Conservation (phyloP, 2,888 invertebrate genomes). For the Ceriagrion tenellum region DNA sequence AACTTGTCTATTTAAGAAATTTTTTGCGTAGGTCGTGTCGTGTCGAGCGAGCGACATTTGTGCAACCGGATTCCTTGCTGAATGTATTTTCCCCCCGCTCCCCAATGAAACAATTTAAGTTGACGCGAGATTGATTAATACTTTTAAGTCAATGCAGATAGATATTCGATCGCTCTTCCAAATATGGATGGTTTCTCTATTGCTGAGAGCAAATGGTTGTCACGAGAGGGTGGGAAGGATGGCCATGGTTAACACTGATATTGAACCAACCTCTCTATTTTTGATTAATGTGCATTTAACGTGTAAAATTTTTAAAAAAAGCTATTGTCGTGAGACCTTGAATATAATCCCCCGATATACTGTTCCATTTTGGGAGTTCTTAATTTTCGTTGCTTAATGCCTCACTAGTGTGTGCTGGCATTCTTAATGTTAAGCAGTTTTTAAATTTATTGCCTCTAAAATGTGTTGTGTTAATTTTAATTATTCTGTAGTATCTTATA, state of each 20-base stretch:
- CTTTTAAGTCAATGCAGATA: conserved; percentile 39
- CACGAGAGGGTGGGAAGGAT: conserved; percentile 27
- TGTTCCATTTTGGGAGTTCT: conserved; percentile 64
- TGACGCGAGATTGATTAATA: conserved; percentile 37
- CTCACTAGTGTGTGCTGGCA: conserved; percentile 37
- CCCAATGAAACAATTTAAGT: background rate
- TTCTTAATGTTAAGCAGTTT: conserved; percentile 63
- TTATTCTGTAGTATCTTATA: conserved; percentile 58
- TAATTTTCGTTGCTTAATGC: conserved; percentile 63
- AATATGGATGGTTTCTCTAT: conserved; percentile 47
- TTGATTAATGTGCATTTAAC: conserved; percentile 61
- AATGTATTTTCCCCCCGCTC: background rate
- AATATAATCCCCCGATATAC: conserved; percentile 51
- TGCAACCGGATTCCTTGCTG: background rate
- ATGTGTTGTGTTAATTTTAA: conserved; percentile 65
- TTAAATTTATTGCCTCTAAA: conserved; percentile 60
- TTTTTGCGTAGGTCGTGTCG: conserved; percentile 51
- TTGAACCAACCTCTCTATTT: conserved; percentile 54
- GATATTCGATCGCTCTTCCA: conserved; percentile 41
- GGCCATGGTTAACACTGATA: conserved; percentile 44
- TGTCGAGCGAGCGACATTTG: conserved; percentile 23
- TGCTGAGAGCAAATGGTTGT: background rate
- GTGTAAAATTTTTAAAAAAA: conserved; percentile 50
- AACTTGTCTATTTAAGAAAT: conserved; percentile 25
- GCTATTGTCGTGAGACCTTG: conserved; percentile 54